These are phyloP conservation scores for Spea hammondii DNA, from an alignment of 2,797 vertebrate species.

Conservation along the genomic window DNA sequence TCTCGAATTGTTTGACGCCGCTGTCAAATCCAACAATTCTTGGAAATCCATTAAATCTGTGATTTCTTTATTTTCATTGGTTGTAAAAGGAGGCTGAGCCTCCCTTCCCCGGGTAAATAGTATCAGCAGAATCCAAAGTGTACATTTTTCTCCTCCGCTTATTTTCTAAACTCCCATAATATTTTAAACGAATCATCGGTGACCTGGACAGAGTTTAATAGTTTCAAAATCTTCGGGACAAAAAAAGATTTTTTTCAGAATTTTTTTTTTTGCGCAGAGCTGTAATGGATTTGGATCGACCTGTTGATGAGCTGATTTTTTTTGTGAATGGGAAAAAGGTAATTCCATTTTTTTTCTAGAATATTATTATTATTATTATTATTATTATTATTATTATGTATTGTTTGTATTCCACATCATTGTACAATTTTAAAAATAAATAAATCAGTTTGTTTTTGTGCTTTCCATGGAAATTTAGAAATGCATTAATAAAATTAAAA, in stretches of 20 bases:
- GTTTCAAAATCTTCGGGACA: not conserved
- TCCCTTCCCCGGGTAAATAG: not conserved
- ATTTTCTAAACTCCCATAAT: not conserved
- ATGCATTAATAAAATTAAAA: too few species aligned
- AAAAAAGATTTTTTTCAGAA: not conserved
- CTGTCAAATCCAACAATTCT: not conserved
- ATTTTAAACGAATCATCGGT: not conserved
- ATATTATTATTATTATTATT: too few species aligned
- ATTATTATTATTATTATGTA: too few species aligned
- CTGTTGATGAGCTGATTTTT: conserved; percentile 69
- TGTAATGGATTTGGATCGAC: conserved; percentile 50
- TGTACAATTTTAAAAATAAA: too few species aligned
- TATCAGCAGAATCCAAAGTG: not conserved
- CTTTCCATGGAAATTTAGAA: too few species aligned
- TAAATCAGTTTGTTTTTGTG: too few species aligned
- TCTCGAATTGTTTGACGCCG: conserved; percentile 1
- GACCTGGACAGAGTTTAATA: not conserved
- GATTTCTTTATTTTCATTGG: conserved; percentile 19
- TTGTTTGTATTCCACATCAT: too few species aligned
- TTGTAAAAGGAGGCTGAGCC: not conserved
- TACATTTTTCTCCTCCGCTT: not conserved
- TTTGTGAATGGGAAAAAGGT: conserved; percentile 80
- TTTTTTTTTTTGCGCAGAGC: not conserved
- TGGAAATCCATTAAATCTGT: not conserved
- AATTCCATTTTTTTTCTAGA: conserved; percentile 24